Percentiles rank a stretch among this genome's conserved stretches.
Evolutionary conservation across 2,113 vertebrate species (phyloP).

Genomic region (Dasyurus viverrinus): DNA sequence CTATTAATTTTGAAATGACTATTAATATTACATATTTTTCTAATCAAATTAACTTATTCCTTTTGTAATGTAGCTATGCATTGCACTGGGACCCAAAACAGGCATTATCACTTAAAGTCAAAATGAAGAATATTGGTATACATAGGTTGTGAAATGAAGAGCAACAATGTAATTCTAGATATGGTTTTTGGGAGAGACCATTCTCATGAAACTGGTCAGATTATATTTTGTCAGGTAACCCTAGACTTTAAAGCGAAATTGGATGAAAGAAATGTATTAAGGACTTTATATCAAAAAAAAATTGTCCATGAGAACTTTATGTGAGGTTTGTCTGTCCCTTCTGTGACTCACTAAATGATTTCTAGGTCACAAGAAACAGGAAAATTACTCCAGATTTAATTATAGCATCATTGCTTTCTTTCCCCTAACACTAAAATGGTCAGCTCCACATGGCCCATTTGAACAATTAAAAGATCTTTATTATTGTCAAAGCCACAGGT

Average conservation of each 20-base stretch:
- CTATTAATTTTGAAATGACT: not conserved
- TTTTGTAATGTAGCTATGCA: not conserved
- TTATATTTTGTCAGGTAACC: not conserved
- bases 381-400: not conserved
- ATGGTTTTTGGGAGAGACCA: not conserved
- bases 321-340: not conserved
- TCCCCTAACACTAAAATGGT: not conserved
- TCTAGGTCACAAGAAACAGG: not conserved
- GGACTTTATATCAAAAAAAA: too few relatives aligned
- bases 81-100: not conserved
- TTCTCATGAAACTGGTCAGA: too few relatives aligned
- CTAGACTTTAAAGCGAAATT: not conserved
- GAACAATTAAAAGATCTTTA: not conserved
- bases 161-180: not conserved
- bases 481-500: not conserved
- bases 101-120: not conserved
- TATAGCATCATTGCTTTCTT: not conserved
- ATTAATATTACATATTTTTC: not conserved
- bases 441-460: not conserved
- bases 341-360: not conserved
- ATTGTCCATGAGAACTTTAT: not conserved
- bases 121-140: not conserved
- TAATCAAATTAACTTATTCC: not conserved
- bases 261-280: not conserved
- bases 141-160: not conserved